phyloP scores from a whole-genome alignment of 92 coral and sea anemone genomes.

The Blastomussa wellsi region DNA sequence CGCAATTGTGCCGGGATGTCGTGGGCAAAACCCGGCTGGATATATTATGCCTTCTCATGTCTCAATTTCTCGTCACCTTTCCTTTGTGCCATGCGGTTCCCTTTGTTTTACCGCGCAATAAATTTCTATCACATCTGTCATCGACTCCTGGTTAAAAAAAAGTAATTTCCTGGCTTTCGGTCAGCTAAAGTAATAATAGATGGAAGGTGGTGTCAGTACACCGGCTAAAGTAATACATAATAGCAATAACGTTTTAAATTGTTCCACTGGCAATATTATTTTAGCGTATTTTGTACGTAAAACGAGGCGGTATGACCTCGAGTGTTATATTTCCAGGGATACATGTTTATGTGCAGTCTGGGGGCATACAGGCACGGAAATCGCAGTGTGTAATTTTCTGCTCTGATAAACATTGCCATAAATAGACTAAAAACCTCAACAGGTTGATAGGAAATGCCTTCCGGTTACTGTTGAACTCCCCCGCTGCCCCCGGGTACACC shows the following conservation, averaged over 20 bases:
- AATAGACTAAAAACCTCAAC: background rate
- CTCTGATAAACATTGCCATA: background rate
- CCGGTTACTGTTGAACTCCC: too few relatives aligned
- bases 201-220: too few relatives aligned
- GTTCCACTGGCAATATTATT: too few relatives aligned
- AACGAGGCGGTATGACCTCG: too few relatives aligned
- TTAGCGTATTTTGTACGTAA: too few relatives aligned
- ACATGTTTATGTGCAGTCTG: background rate
- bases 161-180: background rate
- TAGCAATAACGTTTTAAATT: too few relatives aligned
- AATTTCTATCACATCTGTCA: background rate
- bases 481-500: too few relatives aligned
- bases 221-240: too few relatives aligned
- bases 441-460: too few relatives aligned
- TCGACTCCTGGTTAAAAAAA: background rate
- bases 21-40: slow-evolving; percentile 3
- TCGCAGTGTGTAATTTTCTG: background rate
- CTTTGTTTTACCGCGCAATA: background rate
- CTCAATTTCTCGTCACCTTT: slow-evolving; percentile 28
- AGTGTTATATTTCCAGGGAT: background rate
- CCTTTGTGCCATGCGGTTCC: background rate
- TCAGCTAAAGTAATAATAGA: background rate
- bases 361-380: background rate
- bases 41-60: background rate
- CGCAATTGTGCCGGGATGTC: slow-evolving; percentile 18